Conservation (phyloP, 2,113 vertebrate species). For the Podilymbus podiceps region DNA sequence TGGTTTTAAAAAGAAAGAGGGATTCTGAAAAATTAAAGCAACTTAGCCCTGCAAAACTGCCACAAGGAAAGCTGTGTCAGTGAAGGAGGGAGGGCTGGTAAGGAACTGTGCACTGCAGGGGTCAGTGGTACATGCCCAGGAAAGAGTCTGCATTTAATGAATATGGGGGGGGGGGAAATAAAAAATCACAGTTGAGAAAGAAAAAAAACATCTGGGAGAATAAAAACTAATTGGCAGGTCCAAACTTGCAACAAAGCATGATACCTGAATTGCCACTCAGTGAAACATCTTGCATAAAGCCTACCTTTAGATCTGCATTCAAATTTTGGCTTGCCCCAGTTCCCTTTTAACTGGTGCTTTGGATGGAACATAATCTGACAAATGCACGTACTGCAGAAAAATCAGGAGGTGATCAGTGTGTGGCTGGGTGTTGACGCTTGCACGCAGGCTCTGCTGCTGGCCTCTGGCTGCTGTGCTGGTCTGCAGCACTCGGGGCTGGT, state of each 20-base stretch:
- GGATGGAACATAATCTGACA: not conserved
- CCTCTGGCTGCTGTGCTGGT: not conserved
- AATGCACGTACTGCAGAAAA: not conserved
- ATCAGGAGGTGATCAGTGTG: not conserved
- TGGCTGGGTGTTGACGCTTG: not conserved
- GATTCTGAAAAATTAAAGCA: not conserved
- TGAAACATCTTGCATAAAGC: not conserved
- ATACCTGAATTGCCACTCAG: not conserved
- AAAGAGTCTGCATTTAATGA: not conserved
- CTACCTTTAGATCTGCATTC: not conserved
- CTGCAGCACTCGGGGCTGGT: not conserved
- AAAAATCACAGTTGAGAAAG: not conserved
- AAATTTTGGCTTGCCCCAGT: not conserved
- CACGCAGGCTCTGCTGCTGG: not conserved
- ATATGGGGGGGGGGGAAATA: accelerated
- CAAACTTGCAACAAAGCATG: not conserved
- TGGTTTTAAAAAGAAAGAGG: not conserved
- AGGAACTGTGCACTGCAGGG: not conserved
- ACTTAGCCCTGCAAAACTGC: not conserved
- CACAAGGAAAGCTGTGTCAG: not conserved
- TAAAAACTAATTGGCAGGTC: not conserved
- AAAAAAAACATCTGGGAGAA: not conserved
- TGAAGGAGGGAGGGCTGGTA: not conserved
- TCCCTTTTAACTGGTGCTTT: not conserved
- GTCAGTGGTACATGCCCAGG: not conserved